Percentiles rank a stretch among this genome's conserved stretches.
These are phyloP conservation scores for Aurelia coerulea DNA, from an alignment of 30 jellyfish, hydroid and myxozoan species.

Conservation along the genomic window DNA sequence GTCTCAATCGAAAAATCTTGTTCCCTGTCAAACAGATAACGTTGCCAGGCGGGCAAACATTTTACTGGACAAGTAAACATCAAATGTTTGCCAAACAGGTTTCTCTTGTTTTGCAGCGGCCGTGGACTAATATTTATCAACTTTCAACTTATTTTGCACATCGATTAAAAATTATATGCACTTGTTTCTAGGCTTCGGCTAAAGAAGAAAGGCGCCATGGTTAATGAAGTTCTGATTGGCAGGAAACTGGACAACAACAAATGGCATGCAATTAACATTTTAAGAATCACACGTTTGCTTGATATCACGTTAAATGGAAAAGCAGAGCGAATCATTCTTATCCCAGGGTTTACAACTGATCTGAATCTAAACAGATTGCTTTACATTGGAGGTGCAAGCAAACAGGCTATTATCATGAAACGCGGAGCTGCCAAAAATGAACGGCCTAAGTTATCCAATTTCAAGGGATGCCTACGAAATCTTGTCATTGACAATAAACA, in stretches of 20 bases:
- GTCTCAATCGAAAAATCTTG: too few species aligned
- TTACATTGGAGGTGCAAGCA: conserved; percentile 63
- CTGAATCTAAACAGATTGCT: conserved; percentile 39
- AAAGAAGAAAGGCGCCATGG: conserved; percentile 7
- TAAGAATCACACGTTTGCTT: conserved; percentile 46
- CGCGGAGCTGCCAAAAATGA: neutral
- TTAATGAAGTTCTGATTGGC: conserved; percentile 62
- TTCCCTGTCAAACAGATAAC: too few species aligned
- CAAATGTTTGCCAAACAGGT: neutral
- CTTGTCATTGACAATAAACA: conserved; percentile 56
- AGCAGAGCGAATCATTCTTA: conserved; percentile 35
- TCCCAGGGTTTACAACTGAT: conserved; percentile 63
- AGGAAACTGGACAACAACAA: conserved; percentile 47
- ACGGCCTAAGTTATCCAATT: neutral
- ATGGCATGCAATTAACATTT: conserved; percentile 64
- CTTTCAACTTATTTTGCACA: too few species aligned
- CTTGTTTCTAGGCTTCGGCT: conserved; percentile 21
- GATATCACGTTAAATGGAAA: conserved; percentile 49
- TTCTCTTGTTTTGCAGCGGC: neutral
- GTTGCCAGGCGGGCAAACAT: too few species aligned
- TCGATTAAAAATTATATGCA: too few species aligned
- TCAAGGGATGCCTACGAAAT: conserved; percentile 62
- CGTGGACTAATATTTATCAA: too few species aligned
- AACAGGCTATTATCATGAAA: neutral
- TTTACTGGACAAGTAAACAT: too few species aligned